Evolutionary conservation across 1,140 invertebrate genomes (phyloP), one percentile per base, ranked within the genome.

Genomic region (Saxidomus purpurata): DNA sequence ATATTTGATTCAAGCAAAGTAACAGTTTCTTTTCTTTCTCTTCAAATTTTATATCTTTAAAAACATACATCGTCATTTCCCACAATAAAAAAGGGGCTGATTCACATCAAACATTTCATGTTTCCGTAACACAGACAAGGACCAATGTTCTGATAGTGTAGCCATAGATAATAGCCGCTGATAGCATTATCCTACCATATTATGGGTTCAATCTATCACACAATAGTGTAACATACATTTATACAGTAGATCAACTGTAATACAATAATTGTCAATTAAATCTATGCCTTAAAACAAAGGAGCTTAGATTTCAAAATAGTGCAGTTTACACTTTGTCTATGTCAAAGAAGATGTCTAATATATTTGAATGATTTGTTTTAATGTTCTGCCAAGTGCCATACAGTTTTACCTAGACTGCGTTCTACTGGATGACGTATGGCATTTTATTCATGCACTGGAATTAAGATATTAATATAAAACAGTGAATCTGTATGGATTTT

Each of bases 71-170:
- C 15, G 34, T 71, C 34, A 71, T 22, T 71, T 71, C 67, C 77
- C 77, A 80, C 47, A 52, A 36, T 43, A 43, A 52, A 43, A 77
- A 77, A 80, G 34, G 31, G 77, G 49, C 49, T 55, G 49, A 49
- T 80, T 80, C 77, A 49, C 77, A 34, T 38, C 43, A n/a, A 59
- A 34, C 77, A 80, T 80, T 55, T 59, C 49, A 80, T 52, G 28
- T 59, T n/a, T 55, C 34, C 36, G 22, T 71, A 4, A 38, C 15
- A 38, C 67, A 40, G 67, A 71, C 67, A 19, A 38, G 67, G 34
- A 4, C 67, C 22, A 71, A 71, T 40, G 34, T 36, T 71, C 67
- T 38, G 2, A 71, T 38, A 38, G 38, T 40, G 15, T 13, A 15
- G 34, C 67, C 28, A 71, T 22, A 71, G 67, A 71, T 71, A 38